Evolutionary conservation across 2,797 vertebrate species (phyloP).

Genomic region (Heterohyrax brucei): DNA sequence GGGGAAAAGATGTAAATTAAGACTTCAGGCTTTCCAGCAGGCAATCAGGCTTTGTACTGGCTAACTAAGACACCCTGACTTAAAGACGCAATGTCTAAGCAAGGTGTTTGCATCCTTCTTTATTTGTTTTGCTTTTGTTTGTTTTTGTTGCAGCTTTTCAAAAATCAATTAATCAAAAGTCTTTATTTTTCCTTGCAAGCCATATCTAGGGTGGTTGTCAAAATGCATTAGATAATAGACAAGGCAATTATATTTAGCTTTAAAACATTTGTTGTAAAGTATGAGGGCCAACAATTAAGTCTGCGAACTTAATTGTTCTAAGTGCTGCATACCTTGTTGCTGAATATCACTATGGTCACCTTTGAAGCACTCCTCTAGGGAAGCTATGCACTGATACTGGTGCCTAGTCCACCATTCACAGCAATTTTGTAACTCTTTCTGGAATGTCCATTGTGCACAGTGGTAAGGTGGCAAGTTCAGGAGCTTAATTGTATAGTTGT

Average conservation of each 20-base stretch:
- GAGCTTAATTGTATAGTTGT: too few relatives aligned
- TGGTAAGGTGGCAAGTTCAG: too few relatives aligned
- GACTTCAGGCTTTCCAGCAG: neutral
- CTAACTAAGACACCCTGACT: constrained; percentile 59
- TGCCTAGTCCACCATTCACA: too few relatives aligned
- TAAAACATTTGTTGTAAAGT: constrained; percentile 4
- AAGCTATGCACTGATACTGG: too few relatives aligned
- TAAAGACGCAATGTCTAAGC: constrained; percentile 5
- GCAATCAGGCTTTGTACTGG: constrained; percentile 72
- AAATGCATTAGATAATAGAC: neutral
- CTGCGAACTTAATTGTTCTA: too few relatives aligned
- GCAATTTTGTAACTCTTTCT: too few relatives aligned
- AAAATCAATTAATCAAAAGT: neutral
- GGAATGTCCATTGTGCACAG: too few relatives aligned
- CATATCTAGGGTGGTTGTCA: constrained; percentile 23
- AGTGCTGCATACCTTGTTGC: too few relatives aligned
- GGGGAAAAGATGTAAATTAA: constrained; percentile 74
- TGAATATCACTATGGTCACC: too few relatives aligned
- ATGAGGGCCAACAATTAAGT: too few relatives aligned
- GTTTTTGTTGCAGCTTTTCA: constrained; percentile 51
- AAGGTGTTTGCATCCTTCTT: constrained; percentile 22
- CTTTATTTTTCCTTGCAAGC: neutral
- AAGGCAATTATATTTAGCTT: neutral
- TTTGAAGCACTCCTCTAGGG: too few relatives aligned
- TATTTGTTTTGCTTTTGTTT: constrained; percentile 44